Evolutionary conservation across 2,888 invertebrate genomes (phyloP), one percentile per base, ranked within the genome.

Genomic region (Sabatieria punctata): DNA sequence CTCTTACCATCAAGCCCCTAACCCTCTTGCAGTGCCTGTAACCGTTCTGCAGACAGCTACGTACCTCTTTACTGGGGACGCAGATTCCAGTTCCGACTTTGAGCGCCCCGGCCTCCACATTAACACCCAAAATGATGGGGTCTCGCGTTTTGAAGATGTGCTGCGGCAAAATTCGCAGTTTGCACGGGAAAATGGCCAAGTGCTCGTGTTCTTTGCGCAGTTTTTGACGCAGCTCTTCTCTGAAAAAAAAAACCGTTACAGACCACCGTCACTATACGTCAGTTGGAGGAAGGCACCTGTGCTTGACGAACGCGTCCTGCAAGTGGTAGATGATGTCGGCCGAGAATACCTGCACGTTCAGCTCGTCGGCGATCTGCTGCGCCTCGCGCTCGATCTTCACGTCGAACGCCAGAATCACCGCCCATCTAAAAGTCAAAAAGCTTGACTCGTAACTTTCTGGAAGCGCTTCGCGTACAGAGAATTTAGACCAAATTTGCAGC

Each of bases 261-360:
- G n/a, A n/a, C n/a, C n/a, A n/a, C n/a, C n/a, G n/a, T n/a, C n/a
- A n/a, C 25, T 18, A 47, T 19, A 38, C 23, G 15, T 38, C 22
- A 26, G 19, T 13, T 22, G 40, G 22, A 21, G 40, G 35, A 11
- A 42, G 47, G 22, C 26, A 58, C 60, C 59, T 50, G 47, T 64
- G 61, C 47, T 61, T 62, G 24, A 63, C 45, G 73, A 97, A 99
- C 68, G 84, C 83, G 70, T 99, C 97, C 71, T 95, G 95, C 64
- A 99, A 74, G 71, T 99, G 99, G 72, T 99, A 99, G 65, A 99
- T 99, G 66, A 99, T 99, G 72, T 99, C 93, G 6, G 97, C 97
- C 53, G 69, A 67, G 77, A 99, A 99, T 66, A 97, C 86, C 71
- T 82, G 85, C 46, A 93, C 88, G 47, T 85, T 85, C 50, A 91